Base-by-base conservation (phyloP, 2,113 vertebrate species). In the Pelmatolapia mariae region DNA sequence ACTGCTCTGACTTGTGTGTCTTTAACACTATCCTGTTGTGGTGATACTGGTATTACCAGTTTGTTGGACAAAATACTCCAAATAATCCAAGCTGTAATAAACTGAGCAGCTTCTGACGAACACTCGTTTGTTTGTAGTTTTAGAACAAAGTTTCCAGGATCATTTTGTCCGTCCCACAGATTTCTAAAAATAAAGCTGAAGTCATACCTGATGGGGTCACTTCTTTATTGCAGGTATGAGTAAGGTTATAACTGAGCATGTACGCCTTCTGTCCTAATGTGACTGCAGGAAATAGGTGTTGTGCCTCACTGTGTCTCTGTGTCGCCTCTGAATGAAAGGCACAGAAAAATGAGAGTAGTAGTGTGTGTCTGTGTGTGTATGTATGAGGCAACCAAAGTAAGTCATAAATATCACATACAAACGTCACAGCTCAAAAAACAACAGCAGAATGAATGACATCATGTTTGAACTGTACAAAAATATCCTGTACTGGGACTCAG, bases 251-350 rank as follows among this genome's bases (percentile, higher is more conserved):
- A 19, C 9, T 29, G 24, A 76, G 71, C 1, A 47, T 47, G 68
- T n/a, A 12, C 5, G 2, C 31, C 52, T 16, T 33, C 36, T 59
- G 54, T 82, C 43, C 40, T 50, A 31, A 82, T 31, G 81, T 85
- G 81, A 90, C 38, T 47, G 45, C 38, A 63, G 36, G 12, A 87
- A 68, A 40, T 9, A 80, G 81, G 24, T 9, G 36, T 38, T 88
- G 61, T 40, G 53, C 56, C 19, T 31, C 47, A 22, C 43, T 54
- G 52, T 12, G 68, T 63, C 83, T 86, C 63, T 56, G 82, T 56
- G 76, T 82, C 63, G 29, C 38, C 45, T n/a, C 61, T 45, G 19
- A 82, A 66, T 86, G 81, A 86, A 88, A 89, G 89, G 83, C 86
- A 91, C 86, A 66, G 26, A 84, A n/a, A 82, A 81, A 80, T 66